Conservation (phyloP, 2,888 invertebrate genomes). For the Leptopilina syphax region DNA sequence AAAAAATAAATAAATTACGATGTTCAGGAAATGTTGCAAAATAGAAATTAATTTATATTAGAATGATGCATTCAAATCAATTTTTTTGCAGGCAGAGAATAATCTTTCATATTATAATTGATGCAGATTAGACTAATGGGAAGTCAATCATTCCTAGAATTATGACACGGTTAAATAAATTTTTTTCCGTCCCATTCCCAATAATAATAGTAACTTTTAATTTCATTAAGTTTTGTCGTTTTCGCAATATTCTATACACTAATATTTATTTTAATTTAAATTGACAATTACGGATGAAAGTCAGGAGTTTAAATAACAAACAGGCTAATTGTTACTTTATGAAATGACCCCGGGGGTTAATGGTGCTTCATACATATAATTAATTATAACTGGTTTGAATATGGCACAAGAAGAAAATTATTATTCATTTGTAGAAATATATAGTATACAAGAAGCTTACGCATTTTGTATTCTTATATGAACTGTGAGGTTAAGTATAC, state of each 20-base stretch:
- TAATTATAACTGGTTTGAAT: conserved; percentile 9
- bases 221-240: not conserved
- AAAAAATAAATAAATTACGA: not conserved
- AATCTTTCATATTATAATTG: not conserved
- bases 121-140: conserved; percentile 25
- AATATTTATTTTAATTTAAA: not conserved
- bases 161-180: not conserved
- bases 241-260: not conserved
- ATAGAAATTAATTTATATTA: not conserved
- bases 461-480: conserved; percentile 22
- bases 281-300: not conserved
- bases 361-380: conserved; percentile 6
- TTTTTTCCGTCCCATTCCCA: not conserved
- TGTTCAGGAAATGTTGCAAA: not conserved
- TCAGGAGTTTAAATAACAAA: not conserved
- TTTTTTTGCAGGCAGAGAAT: conserved; percentile 9
- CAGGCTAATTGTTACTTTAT: conserved; percentile 16
- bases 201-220: not conserved
- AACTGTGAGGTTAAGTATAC: conserved; percentile 27
- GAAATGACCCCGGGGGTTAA: conserved; percentile 8
- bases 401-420: conserved; percentile 21
- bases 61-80: conserved; percentile 11
- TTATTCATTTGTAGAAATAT: conserved; percentile 10
- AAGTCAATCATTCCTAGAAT: conserved; percentile 2
- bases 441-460: conserved; percentile 15